A percentile compares a stretch with the other conserved stretches of the same genome.
These are phyloP conservation scores for Mormyrus proboscirostris DNA, from an alignment of 2,797 vertebrate genomes.

Conservation along the genomic window DNA sequence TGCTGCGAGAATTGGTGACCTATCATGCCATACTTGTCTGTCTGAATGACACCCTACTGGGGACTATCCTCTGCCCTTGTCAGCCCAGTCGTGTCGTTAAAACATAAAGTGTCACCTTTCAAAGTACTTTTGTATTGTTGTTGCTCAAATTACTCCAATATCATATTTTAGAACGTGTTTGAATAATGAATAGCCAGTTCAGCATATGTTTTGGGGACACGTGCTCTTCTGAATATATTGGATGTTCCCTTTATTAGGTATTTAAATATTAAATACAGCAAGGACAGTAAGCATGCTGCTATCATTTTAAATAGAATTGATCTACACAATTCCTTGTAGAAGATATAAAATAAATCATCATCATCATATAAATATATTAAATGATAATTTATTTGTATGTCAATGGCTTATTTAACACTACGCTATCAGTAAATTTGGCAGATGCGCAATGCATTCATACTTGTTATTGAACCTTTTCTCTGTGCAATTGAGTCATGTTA, in stretches of 20 bases:
- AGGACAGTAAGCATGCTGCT: slow-evolving; percentile 16
- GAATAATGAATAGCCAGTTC: slow-evolving; percentile 21
- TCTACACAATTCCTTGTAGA: not conserved
- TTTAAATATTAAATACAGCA: slow-evolving; percentile 23
- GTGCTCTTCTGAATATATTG: slow-evolving; percentile 47
- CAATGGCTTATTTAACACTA: not conserved
- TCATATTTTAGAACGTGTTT: slow-evolving; percentile 48
- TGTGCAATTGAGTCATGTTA: not conserved
- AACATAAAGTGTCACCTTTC: slow-evolving; percentile 34
- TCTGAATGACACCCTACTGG: slow-evolving; percentile 23
- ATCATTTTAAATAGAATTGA: slow-evolving; percentile 27
- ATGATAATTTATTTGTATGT: not conserved
- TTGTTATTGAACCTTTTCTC: not conserved
- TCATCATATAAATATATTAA: not conserved
- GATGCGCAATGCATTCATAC: not conserved
- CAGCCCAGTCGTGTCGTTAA: slow-evolving; percentile 18
- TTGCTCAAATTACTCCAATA: slow-evolving; percentile 64
- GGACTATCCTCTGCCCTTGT: slow-evolving; percentile 15
- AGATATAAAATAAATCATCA: not conserved
- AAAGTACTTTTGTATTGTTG: slow-evolving; percentile 43
- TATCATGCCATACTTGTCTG: slow-evolving; percentile 41
- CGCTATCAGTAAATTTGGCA: not conserved
- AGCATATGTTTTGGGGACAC: slow-evolving; percentile 47
- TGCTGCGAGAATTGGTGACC: slow-evolving; percentile 53
- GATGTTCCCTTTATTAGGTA: slow-evolving; percentile 50